These are phyloP conservation scores for Ylistrum balloti DNA, from an alignment of 1,140 invertebrate species.

Conservation along the genomic window DNA sequence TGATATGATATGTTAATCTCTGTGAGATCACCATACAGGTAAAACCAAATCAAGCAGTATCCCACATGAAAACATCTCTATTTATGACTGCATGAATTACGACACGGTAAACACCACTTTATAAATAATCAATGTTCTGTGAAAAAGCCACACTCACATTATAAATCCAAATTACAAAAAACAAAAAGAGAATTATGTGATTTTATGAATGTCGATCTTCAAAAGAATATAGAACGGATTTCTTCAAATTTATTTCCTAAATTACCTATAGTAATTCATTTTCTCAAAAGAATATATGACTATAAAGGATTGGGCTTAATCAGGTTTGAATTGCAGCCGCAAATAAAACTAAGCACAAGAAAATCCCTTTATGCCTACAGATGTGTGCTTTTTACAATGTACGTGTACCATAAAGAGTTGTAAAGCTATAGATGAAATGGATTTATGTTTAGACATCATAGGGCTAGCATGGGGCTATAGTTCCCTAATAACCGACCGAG, in stretches of 20 bases:
- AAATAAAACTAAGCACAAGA: conserved; percentile 48
- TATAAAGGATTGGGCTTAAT: conserved; percentile 41
- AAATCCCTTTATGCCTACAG: conserved; percentile 46
- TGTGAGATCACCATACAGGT: background rate
- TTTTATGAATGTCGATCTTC: background rate
- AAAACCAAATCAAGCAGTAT: background rate
- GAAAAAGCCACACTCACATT: conserved; percentile 30
- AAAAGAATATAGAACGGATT: background rate
- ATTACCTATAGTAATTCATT: conserved; percentile 45
- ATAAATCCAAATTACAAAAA: conserved; percentile 14
- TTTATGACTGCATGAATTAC: background rate
- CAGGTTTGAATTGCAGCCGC: conserved; percentile 50
- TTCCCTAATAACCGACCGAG: conserved; percentile 16
- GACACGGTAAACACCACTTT: background rate
- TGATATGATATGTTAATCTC: background rate
- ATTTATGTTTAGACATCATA: conserved; percentile 52
- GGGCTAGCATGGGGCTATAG: conserved; percentile 28
- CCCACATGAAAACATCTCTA: background rate
- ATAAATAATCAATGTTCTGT: background rate
- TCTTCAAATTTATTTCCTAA: conserved; percentile 42
- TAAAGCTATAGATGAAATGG: conserved; percentile 59
- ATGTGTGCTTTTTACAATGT: conserved; percentile 63
- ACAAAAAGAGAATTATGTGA: conserved; percentile 3
- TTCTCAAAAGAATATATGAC: conserved; percentile 45
- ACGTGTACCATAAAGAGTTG: conserved; percentile 62